Base-by-base conservation (phyloP, 2,113 vertebrate genomes). In the Choloepus hoffmanni region DNA sequence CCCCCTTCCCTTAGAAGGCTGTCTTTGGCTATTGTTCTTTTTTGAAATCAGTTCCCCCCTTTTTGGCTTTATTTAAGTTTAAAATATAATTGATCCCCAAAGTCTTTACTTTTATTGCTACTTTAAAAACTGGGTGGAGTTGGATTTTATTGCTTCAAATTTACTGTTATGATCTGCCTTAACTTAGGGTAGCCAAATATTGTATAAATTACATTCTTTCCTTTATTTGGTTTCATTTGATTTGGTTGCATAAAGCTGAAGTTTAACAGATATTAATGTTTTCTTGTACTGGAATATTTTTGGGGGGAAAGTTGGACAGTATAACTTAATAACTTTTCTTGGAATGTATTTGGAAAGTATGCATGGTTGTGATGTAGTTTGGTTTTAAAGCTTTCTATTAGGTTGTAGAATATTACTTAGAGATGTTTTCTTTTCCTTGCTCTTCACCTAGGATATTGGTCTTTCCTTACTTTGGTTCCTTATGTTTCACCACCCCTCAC, bases 191-290 rank as follows among this genome's bases (percentile, higher is more conserved):
- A 96, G 94, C 92, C 96, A 96, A 94, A 96, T 89, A 96, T 98
- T 97, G 67, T 96, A 93, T 96, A 97, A 97, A 97, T 96, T 96
- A 97, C 94, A 78, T 98, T 98, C 96, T 97, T 98, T 98, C 98
- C 97, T 98, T 97, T 98, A 96, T 98, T 98, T 98, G 95, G 90
- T 94, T 98, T 97, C 94, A 97, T 98, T 98, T 95, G 89, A 96
- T 97, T 98, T 96, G 97, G 92, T 97, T 92, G 90, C 87, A 96
- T 90, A 92, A 98, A 96, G 81, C 95, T 98, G 82, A 94, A 95
- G 89, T 77, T 95, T 68, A 82, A 92, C 91, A 94, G 94, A 95
- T 74, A 3, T 21, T 97, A 77, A 92, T 84, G 7, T 96, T 97
- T 95, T 95, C 91, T 72, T 83, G 33, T 89, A 88, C 67, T 36